These are phyloP conservation scores for Tipula lateralis DNA, from an alignment of 2,888 invertebrate genomes.

Conservation along the genomic window DNA sequence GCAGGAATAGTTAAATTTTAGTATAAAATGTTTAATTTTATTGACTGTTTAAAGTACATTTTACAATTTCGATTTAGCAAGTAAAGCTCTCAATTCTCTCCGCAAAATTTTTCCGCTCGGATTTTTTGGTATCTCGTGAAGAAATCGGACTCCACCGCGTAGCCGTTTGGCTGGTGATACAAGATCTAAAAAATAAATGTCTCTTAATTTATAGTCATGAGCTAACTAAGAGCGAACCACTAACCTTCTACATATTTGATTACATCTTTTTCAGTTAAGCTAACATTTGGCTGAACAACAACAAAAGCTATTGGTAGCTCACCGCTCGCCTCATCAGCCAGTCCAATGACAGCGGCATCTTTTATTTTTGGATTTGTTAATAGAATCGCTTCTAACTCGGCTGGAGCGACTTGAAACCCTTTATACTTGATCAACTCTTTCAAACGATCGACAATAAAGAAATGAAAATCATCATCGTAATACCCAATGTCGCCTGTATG, in stretches of 20 bases:
- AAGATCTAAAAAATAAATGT: neutral
- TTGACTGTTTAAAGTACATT: neutral
- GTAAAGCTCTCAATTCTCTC: constrained; percentile 47
- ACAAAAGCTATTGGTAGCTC: constrained; percentile 74
- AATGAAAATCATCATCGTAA: constrained; percentile 69
- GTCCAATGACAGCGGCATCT: constrained; percentile 78
- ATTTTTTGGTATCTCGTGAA: constrained; percentile 68
- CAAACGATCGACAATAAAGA: constrained; percentile 77
- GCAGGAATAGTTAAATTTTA: too few relatives aligned
- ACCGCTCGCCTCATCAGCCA: constrained; percentile 67
- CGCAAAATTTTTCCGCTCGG: constrained; percentile 73
- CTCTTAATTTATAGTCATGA: neutral
- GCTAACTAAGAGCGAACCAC: too few relatives aligned
- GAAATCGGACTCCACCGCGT: constrained; percentile 60
- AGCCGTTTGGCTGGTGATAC: constrained; percentile 66
- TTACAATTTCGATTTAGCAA: constrained; percentile 38
- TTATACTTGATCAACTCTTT: constrained; percentile 91
- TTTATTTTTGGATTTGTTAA: constrained; percentile 64
- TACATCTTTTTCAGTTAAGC: constrained; percentile 55
- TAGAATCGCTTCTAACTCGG: constrained; percentile 77
- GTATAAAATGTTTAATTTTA: too few relatives aligned
- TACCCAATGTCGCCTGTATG: constrained; percentile 79
- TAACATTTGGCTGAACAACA: constrained; percentile 55
- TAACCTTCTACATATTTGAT: constrained; percentile 52
- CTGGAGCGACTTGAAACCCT: constrained; percentile 80